These are phyloP conservation scores for Mya arenaria DNA, from an alignment of 1,140 invertebrate species.

Conservation along the genomic window DNA sequence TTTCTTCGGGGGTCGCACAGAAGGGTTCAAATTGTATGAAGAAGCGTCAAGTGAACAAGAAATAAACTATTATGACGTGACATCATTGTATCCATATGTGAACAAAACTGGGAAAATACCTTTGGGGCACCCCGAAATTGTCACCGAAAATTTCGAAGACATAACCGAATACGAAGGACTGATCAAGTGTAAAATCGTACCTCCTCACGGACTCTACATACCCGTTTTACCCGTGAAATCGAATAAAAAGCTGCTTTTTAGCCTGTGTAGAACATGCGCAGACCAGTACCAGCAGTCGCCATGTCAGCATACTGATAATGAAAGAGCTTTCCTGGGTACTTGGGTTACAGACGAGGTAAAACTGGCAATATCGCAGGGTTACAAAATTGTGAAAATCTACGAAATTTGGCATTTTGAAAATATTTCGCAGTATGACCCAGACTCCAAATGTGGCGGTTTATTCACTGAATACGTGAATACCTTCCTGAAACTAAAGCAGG, in stretches of 20 bases:
- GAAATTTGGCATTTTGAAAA: conserved; percentile 12
- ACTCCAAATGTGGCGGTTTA: background rate
- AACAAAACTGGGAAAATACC: conserved; percentile 32
- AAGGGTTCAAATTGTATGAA: conserved; percentile 38
- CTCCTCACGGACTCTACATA: background rate
- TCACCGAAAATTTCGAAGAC: conserved; percentile 4
- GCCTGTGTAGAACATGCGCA: background rate
- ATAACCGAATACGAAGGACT: conserved; percentile 20
- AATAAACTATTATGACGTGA: conserved; percentile 19
- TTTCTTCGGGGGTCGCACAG: conserved; percentile 16
- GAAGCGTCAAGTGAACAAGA: background rate
- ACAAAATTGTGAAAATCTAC: background rate
- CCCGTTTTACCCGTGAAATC: background rate
- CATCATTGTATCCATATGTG: conserved; percentile 25
- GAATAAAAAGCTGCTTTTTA: background rate
- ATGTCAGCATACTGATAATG: background rate
- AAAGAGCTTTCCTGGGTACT: background rate
- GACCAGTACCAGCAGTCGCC: background rate
- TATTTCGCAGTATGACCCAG: background rate
- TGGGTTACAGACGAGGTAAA: background rate
- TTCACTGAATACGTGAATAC: conserved; percentile 58
- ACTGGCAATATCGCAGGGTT: background rate
- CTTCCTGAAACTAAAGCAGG: conserved; percentile 62
- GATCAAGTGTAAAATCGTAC: conserved; percentile 13
- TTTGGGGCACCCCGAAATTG: background rate